Conservation (phyloP, 64 coral and sea anemone genomes). For the Stylophora pistillata region DNA sequence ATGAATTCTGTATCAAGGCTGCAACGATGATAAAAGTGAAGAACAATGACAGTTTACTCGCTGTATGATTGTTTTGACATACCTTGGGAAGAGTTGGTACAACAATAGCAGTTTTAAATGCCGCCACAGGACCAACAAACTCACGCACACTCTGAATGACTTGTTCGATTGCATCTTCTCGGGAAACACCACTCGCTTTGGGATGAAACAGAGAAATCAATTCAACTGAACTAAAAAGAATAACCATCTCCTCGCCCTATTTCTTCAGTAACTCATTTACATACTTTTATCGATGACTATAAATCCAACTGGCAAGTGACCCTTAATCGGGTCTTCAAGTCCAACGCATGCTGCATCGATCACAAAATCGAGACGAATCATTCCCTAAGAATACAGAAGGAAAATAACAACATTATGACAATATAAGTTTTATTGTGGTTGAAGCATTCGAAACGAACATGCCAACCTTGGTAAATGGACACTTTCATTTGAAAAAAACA, state of each 20-base stretch:
- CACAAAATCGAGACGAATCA: constrained; percentile 66
- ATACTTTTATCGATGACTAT: constrained; percentile 87
- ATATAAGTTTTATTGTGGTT: no score
- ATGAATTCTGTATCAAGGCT: no score
- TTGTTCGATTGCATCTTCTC: constrained; percentile 70
- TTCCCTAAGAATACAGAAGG: constrained; percentile 52
- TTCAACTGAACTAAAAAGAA: no score
- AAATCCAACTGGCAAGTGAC: constrained; percentile 90
- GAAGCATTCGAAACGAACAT: no score
- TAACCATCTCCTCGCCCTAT: no score
- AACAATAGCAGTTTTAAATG: constrained; percentile 88
- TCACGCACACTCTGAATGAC: constrained; percentile 70
- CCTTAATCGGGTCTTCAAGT: constrained; percentile 68
- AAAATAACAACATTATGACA: no score
- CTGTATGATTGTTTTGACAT: not conserved
- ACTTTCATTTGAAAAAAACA: no score
- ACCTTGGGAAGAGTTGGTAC: constrained; percentile 90
- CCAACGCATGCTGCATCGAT: constrained; percentile 90
- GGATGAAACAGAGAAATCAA: not conserved
- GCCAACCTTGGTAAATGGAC: no score
- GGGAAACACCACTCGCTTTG: constrained; percentile 50
- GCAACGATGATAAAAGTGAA: no score
- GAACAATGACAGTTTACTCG: no score
- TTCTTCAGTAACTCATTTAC: not conserved
- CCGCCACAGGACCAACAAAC: constrained; percentile 82